phyloP scores from a whole-genome alignment of 2,797 vertebrate genomes.

The Tapirus indicus region DNA sequence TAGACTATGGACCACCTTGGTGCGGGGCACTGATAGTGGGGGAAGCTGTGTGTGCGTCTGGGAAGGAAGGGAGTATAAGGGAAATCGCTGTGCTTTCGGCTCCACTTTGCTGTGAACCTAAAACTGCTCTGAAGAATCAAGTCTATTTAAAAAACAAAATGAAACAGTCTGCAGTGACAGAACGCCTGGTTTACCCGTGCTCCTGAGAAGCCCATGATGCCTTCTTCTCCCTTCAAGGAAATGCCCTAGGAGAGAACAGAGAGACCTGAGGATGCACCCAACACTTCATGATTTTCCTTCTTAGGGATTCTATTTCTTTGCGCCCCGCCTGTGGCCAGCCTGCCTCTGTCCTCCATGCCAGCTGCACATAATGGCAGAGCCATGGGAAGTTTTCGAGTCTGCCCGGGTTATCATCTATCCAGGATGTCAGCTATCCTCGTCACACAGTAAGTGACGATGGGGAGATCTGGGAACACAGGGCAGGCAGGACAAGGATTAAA shows the following conservation, averaged over 20 bases:
- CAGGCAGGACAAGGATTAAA: background rate
- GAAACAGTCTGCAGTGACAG: accelerated
- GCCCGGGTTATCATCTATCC: accelerated
- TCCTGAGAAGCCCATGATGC: conserved; percentile 92
- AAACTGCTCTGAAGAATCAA: background rate
- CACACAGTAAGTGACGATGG: accelerated
- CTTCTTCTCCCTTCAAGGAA: conserved; percentile 92
- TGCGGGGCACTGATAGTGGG: background rate
- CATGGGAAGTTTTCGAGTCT: accelerated
- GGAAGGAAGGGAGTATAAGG: accelerated
- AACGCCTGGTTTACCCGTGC: conserved; percentile 88
- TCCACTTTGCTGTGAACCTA: background rate
- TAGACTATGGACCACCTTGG: accelerated
- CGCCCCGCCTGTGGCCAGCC: background rate
- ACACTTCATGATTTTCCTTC: accelerated
- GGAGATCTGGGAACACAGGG: background rate
- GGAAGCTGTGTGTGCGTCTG: too few relatives aligned
- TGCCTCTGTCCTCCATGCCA: background rate
- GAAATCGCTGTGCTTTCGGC: background rate
- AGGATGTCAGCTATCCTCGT: accelerated
- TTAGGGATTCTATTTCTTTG: background rate
- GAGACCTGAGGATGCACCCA: background rate
- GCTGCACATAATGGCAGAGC: accelerated
- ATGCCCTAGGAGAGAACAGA: conserved; percentile 84
- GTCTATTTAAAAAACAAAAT: background rate